phyloP scores from a whole-genome alignment of 2,888 invertebrate species.

The Neria commutata region DNA sequence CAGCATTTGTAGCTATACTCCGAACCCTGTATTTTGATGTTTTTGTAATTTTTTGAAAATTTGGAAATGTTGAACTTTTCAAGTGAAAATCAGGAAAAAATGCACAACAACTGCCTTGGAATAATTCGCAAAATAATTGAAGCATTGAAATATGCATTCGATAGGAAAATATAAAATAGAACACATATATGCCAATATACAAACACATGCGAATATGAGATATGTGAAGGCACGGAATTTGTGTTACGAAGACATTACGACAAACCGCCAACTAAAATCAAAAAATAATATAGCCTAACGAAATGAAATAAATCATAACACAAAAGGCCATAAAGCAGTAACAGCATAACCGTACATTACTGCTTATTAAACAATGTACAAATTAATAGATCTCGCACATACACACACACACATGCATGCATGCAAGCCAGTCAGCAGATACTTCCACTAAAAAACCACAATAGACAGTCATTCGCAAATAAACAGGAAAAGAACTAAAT shows the following conservation, averaged over 20 bases:
- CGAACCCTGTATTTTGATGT: no score
- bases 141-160: slow-evolving; percentile 1
- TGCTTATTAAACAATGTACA: slow-evolving; percentile 14
- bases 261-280: slow-evolving; percentile 12
- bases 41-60: not conserved
- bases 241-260: slow-evolving; percentile 15
- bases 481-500: slow-evolving; percentile 13
- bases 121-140: not conserved
- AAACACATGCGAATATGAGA: slow-evolving; percentile 1
- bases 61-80: not conserved
- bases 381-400: slow-evolving; percentile 11
- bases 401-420: not conserved
- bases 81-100: not conserved
- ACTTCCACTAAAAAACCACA: not conserved
- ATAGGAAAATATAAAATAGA: not conserved
- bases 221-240: no score
- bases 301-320: not conserved
- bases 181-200: not conserved
- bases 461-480: slow-evolving; percentile 8
- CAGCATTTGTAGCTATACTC: no score
- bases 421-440: not conserved
- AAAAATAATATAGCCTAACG: slow-evolving; percentile 2
- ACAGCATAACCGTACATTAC: slow-evolving; percentile 8
- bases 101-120: not conserved
- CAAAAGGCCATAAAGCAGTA: not conserved